Conservation (phyloP, 2,888 invertebrate genomes). For the Phania funesta region DNA sequence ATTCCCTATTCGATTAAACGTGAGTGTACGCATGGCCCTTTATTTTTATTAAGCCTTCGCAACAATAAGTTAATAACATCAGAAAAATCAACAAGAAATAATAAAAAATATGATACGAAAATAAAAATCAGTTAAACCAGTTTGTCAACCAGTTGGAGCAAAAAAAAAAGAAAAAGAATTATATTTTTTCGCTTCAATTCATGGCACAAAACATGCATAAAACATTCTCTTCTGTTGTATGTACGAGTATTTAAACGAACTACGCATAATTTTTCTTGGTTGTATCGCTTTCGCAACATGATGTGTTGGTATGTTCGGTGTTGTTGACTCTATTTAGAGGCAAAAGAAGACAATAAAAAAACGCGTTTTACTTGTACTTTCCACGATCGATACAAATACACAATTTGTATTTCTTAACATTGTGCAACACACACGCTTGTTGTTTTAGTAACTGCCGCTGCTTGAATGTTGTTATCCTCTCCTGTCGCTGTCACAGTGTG, state of each 20-base stretch:
- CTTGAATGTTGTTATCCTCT: not conserved
- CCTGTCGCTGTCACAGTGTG: not conserved
- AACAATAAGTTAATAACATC: slow-evolving; percentile 54
- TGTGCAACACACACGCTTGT: slow-evolving; percentile 28
- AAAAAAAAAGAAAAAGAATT: not conserved
- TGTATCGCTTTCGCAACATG: slow-evolving; percentile 37
- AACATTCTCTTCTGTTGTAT: slow-evolving; percentile 40
- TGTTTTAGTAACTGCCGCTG: slow-evolving; percentile 1
- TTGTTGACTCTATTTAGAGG: slow-evolving; percentile 33
- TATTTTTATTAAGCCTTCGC: slow-evolving; percentile 34
- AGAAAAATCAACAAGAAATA: slow-evolving; percentile 21
- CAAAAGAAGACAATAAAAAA: slow-evolving; percentile 3
- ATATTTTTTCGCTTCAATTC: slow-evolving; percentile 54
- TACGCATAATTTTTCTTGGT: slow-evolving; percentile 58
- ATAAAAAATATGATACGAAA: slow-evolving; percentile 34
- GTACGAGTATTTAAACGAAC: slow-evolving; percentile 46
- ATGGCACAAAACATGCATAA: slow-evolving; percentile 43
- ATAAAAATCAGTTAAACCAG: slow-evolving; percentile 67
- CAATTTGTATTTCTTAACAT: slow-evolving; percentile 58
- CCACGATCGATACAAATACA: slow-evolving; percentile 59
- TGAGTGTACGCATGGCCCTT: slow-evolving; percentile 36
- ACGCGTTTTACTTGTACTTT: slow-evolving; percentile 59
- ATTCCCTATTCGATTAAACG: not conserved
- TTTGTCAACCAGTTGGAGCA: slow-evolving; percentile 63
- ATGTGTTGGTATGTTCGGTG: slow-evolving; percentile 12